Conservation (phyloP, 2,113 vertebrate genomes). For the Zosterops japonicus region DNA sequence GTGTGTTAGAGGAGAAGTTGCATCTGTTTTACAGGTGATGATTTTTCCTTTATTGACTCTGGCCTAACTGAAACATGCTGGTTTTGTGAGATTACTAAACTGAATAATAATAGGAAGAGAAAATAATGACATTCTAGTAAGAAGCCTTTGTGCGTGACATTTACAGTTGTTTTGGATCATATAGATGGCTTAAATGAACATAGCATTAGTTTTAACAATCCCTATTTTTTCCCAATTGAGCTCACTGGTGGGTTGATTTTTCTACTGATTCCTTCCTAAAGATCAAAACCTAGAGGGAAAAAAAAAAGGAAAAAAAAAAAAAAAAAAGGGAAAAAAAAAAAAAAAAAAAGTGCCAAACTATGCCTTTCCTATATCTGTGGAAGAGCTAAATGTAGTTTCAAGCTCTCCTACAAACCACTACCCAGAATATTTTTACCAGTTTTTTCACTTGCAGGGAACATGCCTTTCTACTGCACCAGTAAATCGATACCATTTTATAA, state of each 20-base stretch:
- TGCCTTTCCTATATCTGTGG: background rate
- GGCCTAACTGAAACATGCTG: background rate
- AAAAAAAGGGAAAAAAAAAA: no score
- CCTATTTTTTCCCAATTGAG: background rate
- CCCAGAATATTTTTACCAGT: background rate
- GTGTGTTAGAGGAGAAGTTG: background rate
- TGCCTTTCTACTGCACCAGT: background rate
- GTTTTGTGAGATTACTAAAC: background rate
- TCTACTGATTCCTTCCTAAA: background rate
- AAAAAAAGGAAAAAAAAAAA: background rate
- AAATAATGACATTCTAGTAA: background rate
- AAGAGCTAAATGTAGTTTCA: background rate
- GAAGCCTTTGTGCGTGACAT: background rate
- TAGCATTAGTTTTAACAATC: background rate
- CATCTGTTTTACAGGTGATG: background rate
- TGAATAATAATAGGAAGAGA: background rate
- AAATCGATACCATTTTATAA: slow-evolving; percentile 53
- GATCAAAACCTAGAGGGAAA: background rate
- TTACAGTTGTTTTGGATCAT: background rate
- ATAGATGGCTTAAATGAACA: background rate
- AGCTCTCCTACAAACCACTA: background rate
- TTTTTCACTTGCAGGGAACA: background rate
- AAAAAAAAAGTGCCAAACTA: background rate
- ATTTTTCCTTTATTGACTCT: background rate
- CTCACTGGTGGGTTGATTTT: background rate